These are phyloP conservation scores for Trachelus iudaicus DNA, from an alignment of 2,888 invertebrate genomes.

Conservation along the genomic window DNA sequence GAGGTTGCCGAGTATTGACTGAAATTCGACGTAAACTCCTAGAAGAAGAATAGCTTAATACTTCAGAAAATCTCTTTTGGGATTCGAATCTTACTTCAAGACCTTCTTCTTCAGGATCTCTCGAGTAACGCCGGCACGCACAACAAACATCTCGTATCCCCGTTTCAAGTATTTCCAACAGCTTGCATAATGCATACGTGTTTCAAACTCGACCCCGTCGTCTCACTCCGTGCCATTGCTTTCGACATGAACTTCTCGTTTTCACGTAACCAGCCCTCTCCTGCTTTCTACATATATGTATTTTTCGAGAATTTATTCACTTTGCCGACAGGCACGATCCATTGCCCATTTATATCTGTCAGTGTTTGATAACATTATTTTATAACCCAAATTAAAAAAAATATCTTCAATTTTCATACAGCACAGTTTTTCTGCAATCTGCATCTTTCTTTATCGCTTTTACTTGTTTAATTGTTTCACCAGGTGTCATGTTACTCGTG, in stretches of 20 bases:
- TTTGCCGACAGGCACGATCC: not conserved
- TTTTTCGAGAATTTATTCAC: not conserved
- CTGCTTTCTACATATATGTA: not conserved
- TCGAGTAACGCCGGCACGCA: not conserved
- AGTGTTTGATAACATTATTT: not conserved
- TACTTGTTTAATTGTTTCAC: not conserved
- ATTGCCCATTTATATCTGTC: not conserved
- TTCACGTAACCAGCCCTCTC: not conserved
- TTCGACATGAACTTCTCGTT: not conserved
- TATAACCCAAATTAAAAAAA: not conserved
- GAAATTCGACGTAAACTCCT: not conserved
- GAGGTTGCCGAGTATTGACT: not conserved
- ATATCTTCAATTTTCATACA: not conserved
- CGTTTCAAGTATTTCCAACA: slow-evolving; percentile 37
- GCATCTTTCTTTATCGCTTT: not conserved
- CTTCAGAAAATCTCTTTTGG: slow-evolving; percentile 33
- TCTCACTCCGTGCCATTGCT: not conserved
- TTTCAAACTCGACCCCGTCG: not conserved
- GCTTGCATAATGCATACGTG: slow-evolving; percentile 42
- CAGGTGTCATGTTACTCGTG: not conserved
- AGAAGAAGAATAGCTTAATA: slow-evolving; percentile 19
- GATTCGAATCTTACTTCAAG: slow-evolving; percentile 24
- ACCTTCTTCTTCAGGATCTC: slow-evolving; percentile 1
- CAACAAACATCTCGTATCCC: slow-evolving; percentile 22
- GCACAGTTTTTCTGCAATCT: not conserved